Conservation (phyloP, 2,113 vertebrate genomes). For the Gnathonemus longibarbis region DNA sequence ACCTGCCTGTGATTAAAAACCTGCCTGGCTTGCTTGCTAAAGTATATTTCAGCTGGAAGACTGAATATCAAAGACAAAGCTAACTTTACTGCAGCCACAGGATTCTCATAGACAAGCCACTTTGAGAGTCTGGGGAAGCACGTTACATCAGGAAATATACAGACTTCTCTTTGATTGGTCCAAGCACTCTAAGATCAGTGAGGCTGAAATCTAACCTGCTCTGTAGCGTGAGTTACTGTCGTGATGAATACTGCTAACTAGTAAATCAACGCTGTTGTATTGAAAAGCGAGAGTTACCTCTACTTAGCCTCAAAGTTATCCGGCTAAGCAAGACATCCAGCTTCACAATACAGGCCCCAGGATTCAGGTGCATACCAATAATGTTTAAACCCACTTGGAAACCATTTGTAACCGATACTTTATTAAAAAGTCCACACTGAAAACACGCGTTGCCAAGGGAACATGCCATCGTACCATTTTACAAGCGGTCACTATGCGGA, state of each 20-base stretch:
- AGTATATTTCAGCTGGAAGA: not conserved
- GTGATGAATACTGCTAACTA: not conserved
- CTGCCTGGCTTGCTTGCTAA: not conserved
- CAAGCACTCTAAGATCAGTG: not conserved
- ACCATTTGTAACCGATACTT: not conserved
- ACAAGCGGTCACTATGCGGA: slow-evolving; percentile 34
- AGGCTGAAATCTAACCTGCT: not conserved
- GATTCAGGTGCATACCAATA: not conserved
- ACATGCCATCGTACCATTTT: slow-evolving; percentile 47
- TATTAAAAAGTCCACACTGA: slow-evolving; percentile 37
- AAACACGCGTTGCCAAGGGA: slow-evolving; percentile 32
- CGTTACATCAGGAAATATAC: not conserved
- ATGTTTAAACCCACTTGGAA: not conserved
- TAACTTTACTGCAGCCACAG: not conserved
- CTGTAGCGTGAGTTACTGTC: not conserved
- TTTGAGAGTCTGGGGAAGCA: not conserved
- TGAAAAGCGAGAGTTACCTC: not conserved
- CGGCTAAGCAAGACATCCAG: not conserved
- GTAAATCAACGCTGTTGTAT: not conserved
- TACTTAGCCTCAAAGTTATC: not conserved
- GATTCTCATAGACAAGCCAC: not conserved
- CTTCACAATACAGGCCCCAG: not conserved
- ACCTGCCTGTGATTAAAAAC: not conserved
- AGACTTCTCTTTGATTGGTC: not conserved
- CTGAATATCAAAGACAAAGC: not conserved